Evolutionary conservation across 2,797 vertebrate genomes (phyloP).

Genomic region (Oophaga sylvatica): DNA sequence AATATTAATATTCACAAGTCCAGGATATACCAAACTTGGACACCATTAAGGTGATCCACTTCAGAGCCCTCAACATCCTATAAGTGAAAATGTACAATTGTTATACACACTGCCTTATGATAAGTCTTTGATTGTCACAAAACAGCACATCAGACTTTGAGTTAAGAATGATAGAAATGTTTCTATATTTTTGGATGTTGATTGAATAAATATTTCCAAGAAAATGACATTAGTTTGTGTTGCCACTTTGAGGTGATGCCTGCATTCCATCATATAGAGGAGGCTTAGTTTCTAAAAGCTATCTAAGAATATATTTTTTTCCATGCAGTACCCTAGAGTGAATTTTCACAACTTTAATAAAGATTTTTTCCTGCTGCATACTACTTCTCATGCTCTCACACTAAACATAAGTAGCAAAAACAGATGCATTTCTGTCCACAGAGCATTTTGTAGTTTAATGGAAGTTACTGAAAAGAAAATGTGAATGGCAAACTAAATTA

Average conservation of each 20-base stretch:
- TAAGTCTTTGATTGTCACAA: background rate
- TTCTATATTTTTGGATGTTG: slow-evolving; percentile 18
- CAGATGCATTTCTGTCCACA: slow-evolving; percentile 31
- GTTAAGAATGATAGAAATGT: background rate
- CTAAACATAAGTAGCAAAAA: slow-evolving; percentile 13
- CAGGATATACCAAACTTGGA: background rate
- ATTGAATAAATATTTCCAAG: slow-evolving; percentile 5
- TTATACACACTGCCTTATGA: background rate
- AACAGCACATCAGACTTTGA: slow-evolving; percentile 14
- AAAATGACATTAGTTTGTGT: background rate
- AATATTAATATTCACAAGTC: background rate
- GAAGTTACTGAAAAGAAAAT: slow-evolving; percentile 36
- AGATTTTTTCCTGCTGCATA: background rate
- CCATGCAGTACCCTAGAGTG: slow-evolving; percentile 1
- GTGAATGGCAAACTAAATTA: slow-evolving; percentile 36
- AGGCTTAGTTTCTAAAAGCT: background rate
- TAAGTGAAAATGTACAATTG: background rate
- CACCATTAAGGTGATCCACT: background rate
- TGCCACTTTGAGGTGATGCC: background rate
- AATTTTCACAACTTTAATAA: background rate
- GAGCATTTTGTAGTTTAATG: slow-evolving; percentile 51
- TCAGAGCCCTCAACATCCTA: background rate
- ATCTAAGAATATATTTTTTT: slow-evolving; percentile 11
- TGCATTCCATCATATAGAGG: background rate
- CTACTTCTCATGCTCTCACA: background rate